Conservation (phyloP, 2,113 vertebrate species). For the Pedetes capensis region DNA sequence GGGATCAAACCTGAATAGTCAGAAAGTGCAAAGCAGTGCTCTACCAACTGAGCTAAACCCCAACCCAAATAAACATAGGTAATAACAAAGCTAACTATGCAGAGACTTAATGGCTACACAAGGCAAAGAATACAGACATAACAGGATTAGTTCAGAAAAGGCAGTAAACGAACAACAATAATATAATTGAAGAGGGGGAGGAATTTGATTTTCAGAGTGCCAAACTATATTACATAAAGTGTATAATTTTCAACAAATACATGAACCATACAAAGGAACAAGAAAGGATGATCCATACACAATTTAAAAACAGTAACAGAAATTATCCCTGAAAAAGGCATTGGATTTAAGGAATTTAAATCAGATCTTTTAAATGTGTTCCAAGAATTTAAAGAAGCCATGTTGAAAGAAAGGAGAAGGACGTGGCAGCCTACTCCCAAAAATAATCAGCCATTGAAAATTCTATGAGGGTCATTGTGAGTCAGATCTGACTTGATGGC, state of each 20-base stretch:
- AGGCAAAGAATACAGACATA: not conserved
- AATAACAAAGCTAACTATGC: not conserved
- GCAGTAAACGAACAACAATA: not conserved
- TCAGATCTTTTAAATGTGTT: not conserved
- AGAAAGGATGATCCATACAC: not conserved
- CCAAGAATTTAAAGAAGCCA: not conserved
- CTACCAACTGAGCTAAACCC: no score
- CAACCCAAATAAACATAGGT: not conserved
- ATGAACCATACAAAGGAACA: not conserved
- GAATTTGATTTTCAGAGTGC: not conserved
- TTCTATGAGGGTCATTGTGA: no score
- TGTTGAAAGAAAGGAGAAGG: no score
- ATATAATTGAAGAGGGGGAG: not conserved
- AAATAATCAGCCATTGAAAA: no score
- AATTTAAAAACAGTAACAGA: not conserved
- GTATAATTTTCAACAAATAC: not conserved
- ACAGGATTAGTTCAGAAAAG: not conserved
- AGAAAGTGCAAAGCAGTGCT: no score
- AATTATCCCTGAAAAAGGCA: not conserved
- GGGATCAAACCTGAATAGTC: no score
- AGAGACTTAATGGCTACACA: not conserved
- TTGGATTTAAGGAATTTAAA: not conserved
- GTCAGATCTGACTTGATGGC: no score
- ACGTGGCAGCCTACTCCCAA: no score
- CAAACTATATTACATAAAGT: not conserved